Evolutionary conservation across 1,140 invertebrate genomes (phyloP).

Genomic region (Rhyzopertha dominica): DNA sequence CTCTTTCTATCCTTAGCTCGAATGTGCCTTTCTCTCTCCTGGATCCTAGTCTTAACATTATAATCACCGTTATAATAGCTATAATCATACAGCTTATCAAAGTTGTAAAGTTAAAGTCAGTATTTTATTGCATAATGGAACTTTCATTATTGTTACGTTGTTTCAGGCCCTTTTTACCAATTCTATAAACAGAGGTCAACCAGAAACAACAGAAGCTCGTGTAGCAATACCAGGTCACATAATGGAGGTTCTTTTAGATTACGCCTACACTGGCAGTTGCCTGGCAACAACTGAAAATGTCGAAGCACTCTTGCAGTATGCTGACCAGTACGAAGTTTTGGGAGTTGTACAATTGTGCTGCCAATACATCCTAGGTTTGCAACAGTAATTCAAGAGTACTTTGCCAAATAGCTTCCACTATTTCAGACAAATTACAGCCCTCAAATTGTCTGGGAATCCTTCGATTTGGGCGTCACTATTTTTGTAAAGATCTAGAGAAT

Average conservation of each 20-base stretch:
- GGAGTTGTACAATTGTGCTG: constrained; percentile 62
- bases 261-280: constrained; percentile 61
- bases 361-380: constrained; percentile 48
- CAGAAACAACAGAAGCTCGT: constrained; percentile 50
- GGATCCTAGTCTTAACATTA: too few species aligned
- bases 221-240: constrained; percentile 49
- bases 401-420: background rate
- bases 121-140: too few species aligned
- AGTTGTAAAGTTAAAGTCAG: too few species aligned
- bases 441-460: constrained; percentile 54
- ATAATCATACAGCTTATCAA: too few species aligned
- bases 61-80: too few species aligned
- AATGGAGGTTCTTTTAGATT: constrained; percentile 57
- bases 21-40: too few species aligned
- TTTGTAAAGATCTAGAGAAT: constrained; percentile 55
- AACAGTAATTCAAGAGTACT: background rate
- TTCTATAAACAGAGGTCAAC: constrained; percentile 50
- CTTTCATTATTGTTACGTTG: too few species aligned
- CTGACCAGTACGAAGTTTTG: constrained; percentile 60
- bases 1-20: too few species aligned
- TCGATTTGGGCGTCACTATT: constrained; percentile 65
- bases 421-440: constrained; percentile 42
- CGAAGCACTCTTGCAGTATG: constrained; percentile 54
- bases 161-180: constrained; percentile 59
- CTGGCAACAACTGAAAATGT: constrained; percentile 56